Evolutionary conservation across 92 coral and sea anemone species (phyloP).

Genomic region (Phenganax marumi): DNA sequence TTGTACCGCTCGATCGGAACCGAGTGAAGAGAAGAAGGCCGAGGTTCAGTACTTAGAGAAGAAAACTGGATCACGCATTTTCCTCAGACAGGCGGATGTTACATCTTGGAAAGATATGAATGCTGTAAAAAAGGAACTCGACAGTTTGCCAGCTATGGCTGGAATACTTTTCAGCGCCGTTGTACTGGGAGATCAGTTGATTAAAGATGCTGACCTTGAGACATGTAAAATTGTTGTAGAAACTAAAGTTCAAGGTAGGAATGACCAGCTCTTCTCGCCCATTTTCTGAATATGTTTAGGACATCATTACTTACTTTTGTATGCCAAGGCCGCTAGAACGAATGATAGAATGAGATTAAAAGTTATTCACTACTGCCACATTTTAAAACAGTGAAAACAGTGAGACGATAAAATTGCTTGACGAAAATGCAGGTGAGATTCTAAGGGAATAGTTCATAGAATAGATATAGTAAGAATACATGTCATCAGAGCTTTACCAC

Average conservation of each 20-base stretch:
- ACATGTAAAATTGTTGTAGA: constrained; percentile 59
- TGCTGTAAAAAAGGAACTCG: not conserved
- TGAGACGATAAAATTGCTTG: no score
- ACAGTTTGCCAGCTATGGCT: not conserved
- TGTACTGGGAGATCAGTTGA: constrained; percentile 21
- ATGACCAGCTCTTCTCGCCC: not conserved
- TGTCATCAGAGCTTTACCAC: no score
- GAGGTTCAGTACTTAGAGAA: constrained; percentile 53
- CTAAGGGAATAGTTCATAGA: no score
- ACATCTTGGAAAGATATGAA: constrained; percentile 27
- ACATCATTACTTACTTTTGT: not conserved
- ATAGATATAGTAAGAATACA: no score
- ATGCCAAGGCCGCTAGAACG: not conserved
- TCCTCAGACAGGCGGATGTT: constrained; percentile 49
- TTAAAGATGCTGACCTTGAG: constrained; percentile 52
- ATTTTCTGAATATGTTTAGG: not conserved
- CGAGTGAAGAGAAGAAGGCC: constrained; percentile 54
- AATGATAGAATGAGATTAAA: no score
- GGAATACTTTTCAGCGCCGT: not conserved
- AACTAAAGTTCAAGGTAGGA: constrained; percentile 70
- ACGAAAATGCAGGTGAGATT: no score
- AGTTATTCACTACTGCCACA: not conserved
- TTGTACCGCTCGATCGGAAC: constrained; percentile 67
- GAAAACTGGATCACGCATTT: constrained; percentile 57
- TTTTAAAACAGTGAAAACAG: not conserved